Evolutionary conservation across 2,113 vertebrate species (phyloP).

Genomic region (Balaenoptera acutorostrata): DNA sequence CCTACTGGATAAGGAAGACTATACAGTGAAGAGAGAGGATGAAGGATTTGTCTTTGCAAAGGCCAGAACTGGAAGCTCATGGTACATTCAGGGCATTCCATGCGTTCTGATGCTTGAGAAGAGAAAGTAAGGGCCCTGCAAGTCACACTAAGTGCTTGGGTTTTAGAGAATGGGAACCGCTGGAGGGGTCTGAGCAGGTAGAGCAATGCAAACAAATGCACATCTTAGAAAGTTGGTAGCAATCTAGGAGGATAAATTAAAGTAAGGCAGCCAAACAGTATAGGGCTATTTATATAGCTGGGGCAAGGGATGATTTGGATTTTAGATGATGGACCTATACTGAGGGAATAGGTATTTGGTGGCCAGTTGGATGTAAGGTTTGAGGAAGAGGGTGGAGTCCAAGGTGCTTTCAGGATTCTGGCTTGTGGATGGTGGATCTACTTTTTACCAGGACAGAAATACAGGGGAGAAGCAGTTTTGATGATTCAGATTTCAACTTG

Average conservation of each 20-base stretch:
- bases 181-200: background rate
- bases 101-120: background rate
- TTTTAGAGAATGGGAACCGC: background rate
- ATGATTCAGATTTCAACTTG: background rate
- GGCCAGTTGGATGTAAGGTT: background rate
- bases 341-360: background rate
- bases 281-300: background rate
- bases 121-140: background rate
- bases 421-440: background rate
- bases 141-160: background rate
- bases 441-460: background rate
- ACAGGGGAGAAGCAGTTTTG: background rate
- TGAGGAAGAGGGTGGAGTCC: background rate
- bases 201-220: background rate
- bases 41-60: background rate
- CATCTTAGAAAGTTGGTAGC: background rate
- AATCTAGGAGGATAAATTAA: background rate
- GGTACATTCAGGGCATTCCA: background rate
- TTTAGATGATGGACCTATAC: background rate
- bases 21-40: background rate
- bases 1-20: background rate
- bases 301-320: background rate
- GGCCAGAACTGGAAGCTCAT: background rate
- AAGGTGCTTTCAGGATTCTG: background rate
- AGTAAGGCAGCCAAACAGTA: background rate